Base-by-base conservation (phyloP, 2,888 invertebrate species). In the Allolobophora icterica region DNA sequence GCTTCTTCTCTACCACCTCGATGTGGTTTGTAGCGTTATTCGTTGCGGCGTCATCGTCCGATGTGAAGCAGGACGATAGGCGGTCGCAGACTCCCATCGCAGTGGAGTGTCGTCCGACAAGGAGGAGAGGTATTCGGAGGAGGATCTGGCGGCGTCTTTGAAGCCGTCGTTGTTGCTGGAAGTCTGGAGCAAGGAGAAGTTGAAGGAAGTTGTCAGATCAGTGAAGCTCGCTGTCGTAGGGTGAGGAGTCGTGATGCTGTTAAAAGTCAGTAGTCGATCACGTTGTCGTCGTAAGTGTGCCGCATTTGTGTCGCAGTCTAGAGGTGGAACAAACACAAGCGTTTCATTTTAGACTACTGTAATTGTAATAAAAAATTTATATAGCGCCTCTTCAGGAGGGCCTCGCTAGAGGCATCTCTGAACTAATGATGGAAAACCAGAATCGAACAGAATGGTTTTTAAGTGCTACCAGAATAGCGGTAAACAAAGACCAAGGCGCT, bases 1-100 rank as follows among this genome's bases (percentile, higher is more conserved):
- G 40, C 6, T 91, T 52, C n/a, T 90, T 84, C 15, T 35, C 35
- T 15, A n/a, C 40, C 24, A 15, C 42, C 90, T 90, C 84, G 83
- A 84, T 42, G 35, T 71, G 38, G 40, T 84, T 84, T 40, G 90
- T 34, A 30, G 84, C 40, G 84, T 38, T n/a, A 35, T 58, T 71
- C 13, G 42, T 30, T 24, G 19, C 30, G 42, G n/a, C 21, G 33
- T 84, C 90, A 11, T 19, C 42, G 33, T 52, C 38, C 33, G 71
- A 6, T 24, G 71, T 38, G 24, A 38, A 38, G 84, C 90, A 90
- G 5, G 83, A 40, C 2, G 40, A 24, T 6, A 71, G 24, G n/a
- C 90, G 84, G 40, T 90, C 90, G 58, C 90, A 90, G 42, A 90
- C n/a, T 83, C 90, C 90, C 90, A 90, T 90, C 35, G 71, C 33